These are phyloP conservation scores for Ophonus ardosiacus DNA, from an alignment of 2,888 invertebrate genomes.

Conservation along the genomic window DNA sequence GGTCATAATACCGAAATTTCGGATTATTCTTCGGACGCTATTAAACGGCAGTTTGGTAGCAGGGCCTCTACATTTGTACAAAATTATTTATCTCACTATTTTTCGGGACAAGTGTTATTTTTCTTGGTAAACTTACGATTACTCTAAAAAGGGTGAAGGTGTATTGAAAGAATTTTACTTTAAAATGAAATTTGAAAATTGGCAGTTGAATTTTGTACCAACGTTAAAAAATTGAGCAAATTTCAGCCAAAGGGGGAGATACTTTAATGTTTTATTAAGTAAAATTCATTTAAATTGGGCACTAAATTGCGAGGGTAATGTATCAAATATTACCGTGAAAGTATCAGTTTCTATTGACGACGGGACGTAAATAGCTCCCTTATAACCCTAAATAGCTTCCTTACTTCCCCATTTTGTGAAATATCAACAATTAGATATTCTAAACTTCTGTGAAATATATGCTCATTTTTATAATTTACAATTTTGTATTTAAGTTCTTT, in stretches of 20 bases:
- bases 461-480: too few relatives aligned
- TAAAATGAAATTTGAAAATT: background rate
- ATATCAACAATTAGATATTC: too few relatives aligned
- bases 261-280: background rate
- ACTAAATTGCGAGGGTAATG: too few relatives aligned
- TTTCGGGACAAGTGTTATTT: slow-evolving; percentile 44
- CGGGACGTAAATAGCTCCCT: too few relatives aligned
- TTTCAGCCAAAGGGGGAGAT: background rate
- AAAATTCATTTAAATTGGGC: too few relatives aligned
- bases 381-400: too few relatives aligned
- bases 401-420: too few relatives aligned
- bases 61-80: slow-evolving; percentile 58
- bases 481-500: too few relatives aligned
- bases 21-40: slow-evolving; percentile 49
- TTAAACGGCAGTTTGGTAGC: slow-evolving; percentile 57
- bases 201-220: slow-evolving; percentile 28
- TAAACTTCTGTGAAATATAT: too few relatives aligned
- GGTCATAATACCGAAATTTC: slow-evolving; percentile 8
- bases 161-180: slow-evolving; percentile 6
- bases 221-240: slow-evolving; percentile 5
- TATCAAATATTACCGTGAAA: too few relatives aligned
- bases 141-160: background rate
- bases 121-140: slow-evolving; percentile 2
- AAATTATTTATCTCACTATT: slow-evolving; percentile 59
- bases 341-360: too few relatives aligned